Evolutionary conservation across 2,888 invertebrate genomes (phyloP), one percentile per base, ranked within the genome.

Genomic region (Agriopis leucophaearia): DNA sequence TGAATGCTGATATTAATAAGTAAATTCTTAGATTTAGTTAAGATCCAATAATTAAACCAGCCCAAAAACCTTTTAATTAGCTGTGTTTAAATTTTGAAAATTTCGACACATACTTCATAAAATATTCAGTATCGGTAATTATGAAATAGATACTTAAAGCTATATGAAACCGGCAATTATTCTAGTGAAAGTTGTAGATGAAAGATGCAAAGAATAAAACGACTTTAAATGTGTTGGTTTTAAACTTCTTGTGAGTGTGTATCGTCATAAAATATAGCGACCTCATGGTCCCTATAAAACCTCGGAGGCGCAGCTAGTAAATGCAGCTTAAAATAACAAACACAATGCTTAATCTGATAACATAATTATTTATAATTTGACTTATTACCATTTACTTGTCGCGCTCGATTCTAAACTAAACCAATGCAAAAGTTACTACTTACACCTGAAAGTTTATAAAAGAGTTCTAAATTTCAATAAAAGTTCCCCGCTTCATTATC

Each of bases 401-500:
- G 4, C 27, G 27, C 27, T 27, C 5, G 27, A 27, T 5, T 2
- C 27, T 27, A 27, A 27, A 15, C 47, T 47, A 47, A 47, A 9
- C 15, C 16, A 15, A 47, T n/a, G 1, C 2, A 47, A 35, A 7
- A 35, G 13, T n/a, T 13, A 35, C 13, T 13, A 13, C 42, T 47
- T 36, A 36, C 9, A 58, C 40, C 44, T 52, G 13, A 47, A 65
- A 54, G 51, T 57, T 44, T 13, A 44, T 35, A 64, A 52, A 64
- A 36, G 10, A 42, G 36, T 64, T 40, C 56, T 52, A 54, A 47
- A 47, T 35, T 27, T 36, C 35, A n/a, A 62, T 51, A 50, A 55
- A 56, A 66, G 57, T 57, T 42, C 45, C n/a, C 27, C 47, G 57
- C 57, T 15, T 68, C 60, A 66, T 59, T 74, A 59, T 54, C 48